A percentile compares a stretch with the other conserved stretches of the same genome.
These are phyloP conservation scores for Progne subis DNA, from an alignment of 2,113 vertebrate species.

Conservation along the genomic window DNA sequence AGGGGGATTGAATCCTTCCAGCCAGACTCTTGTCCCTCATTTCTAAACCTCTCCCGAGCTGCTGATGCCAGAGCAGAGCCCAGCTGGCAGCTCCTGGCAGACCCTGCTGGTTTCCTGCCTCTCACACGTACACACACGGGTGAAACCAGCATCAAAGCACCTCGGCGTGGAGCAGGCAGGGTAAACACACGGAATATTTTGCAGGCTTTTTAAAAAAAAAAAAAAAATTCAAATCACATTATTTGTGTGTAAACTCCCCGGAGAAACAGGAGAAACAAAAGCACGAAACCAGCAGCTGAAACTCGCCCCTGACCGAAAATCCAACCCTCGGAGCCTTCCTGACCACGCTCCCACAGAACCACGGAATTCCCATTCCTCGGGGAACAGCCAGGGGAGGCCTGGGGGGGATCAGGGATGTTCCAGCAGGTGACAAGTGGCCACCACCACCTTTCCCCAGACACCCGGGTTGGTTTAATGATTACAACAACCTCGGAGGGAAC, in stretches of 20 bases:
- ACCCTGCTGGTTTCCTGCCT: accelerated
- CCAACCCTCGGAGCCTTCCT: neutral
- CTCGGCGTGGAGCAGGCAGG: neutral
- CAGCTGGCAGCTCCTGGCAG: neutral
- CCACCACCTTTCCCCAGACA: accelerated
- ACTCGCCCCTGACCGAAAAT: neutral
- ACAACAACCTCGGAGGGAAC: accelerated
- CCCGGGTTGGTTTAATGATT: accelerated
- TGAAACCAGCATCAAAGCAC: neutral
- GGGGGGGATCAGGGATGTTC: accelerated
- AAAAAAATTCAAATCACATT: too few relatives aligned
- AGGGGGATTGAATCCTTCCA: neutral
- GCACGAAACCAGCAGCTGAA: neutral
- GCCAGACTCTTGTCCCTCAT: accelerated
- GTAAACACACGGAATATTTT: neutral
- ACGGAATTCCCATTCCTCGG: neutral
- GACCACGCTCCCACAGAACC: accelerated
- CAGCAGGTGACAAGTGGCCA: neutral
- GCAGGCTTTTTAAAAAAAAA: neutral
- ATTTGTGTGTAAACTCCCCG: too few relatives aligned
- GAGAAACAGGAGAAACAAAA: neutral
- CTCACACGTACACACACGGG: neutral
- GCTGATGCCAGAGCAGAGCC: neutral
- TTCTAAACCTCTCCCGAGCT: neutral
- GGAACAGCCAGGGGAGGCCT: accelerated